Evolutionary conservation across 2,888 invertebrate genomes (phyloP), one percentile per base, ranked within the genome.

Genomic region (Drosophila multiciliata): DNA sequence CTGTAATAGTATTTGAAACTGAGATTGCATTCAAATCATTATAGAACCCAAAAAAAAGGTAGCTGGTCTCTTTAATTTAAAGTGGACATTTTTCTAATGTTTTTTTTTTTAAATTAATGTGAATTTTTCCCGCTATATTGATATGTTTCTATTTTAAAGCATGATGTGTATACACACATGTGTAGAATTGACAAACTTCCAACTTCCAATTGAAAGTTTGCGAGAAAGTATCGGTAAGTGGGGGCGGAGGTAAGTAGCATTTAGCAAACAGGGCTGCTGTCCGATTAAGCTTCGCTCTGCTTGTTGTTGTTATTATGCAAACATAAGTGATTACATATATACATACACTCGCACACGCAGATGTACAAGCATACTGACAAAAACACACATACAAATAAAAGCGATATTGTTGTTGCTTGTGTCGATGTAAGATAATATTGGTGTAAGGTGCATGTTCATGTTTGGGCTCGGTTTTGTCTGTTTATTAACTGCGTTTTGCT

Each of bases 401-500:
- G 32, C 29, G 26, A 20, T 45, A 15, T 59, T 15, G 26, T 36
- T n/a, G 17, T 11, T 42, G n/a, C 8, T 26, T 17, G 26, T 57
- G 29, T 50, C 81, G 66, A 70, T 73, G 83, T 65, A 82, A 87
- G 79, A 55, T 58, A 59, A 65, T 38, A 60, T 63, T 57, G 53
- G 52, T 66, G 50, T 55, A 52, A 49, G 62, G 82, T 65, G 64
- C 66, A 65, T 29, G 58, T 61, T 66, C 38, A 38, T 60, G 40
- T 29, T 59, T 65, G 62, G 35, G 57, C 42, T 66, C 29, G 50
- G 52, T 48, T 57, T 70, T 55, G 62, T 55, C 42, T 65, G 63
- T 63, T 78, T 73, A 73, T 76, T 73, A 76, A 73, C 67, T 78
- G 65, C 50, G 64, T 68, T 73, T 73, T 55, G 75, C 66, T 74